Conservation (phyloP, 2,888 invertebrate species). For the Drosophila helvetica region DNA sequence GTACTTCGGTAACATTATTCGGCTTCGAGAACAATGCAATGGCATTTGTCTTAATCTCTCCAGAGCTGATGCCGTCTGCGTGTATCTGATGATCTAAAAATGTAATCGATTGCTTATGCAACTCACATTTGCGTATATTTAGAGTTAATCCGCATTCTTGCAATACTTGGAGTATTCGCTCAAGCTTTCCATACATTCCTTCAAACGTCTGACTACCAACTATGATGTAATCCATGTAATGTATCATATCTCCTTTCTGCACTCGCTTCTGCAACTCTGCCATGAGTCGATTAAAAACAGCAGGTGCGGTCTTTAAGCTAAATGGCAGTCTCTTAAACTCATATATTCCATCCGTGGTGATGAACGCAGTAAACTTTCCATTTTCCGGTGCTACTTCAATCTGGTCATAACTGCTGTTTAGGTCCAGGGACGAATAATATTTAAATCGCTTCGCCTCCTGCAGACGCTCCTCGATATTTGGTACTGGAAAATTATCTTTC, state of each 20-base stretch:
- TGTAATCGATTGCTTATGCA: background rate
- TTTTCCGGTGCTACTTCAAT: slow-evolving; percentile 4
- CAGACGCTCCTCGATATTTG: slow-evolving; percentile 15
- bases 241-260: slow-evolving; percentile 26
- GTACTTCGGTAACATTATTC: background rate
- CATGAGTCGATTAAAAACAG: slow-evolving; percentile 33
- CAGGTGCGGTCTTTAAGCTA: slow-evolving; percentile 5
- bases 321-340: slow-evolving; percentile 44
- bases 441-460: slow-evolving; percentile 19
- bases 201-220: no score
- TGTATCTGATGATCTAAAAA: background rate
- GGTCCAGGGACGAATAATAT: background rate
- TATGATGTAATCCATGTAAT: slow-evolving; percentile 31
- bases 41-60: background rate
- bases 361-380: slow-evolving; percentile 21
- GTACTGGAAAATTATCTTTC: slow-evolving; percentile 14
- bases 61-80: background rate
- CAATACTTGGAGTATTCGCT: background rate
- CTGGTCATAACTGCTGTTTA: background rate
- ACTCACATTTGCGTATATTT: background rate
- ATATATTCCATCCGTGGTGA: slow-evolving; percentile 37
- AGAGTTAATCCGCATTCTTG: background rate
- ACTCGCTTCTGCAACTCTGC: slow-evolving; percentile 18
- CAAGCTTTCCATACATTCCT: no score
- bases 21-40: background rate